Evolutionary conservation across 1,140 invertebrate species (phyloP).

Genomic region (Pentalonia nigronervosa): DNA sequence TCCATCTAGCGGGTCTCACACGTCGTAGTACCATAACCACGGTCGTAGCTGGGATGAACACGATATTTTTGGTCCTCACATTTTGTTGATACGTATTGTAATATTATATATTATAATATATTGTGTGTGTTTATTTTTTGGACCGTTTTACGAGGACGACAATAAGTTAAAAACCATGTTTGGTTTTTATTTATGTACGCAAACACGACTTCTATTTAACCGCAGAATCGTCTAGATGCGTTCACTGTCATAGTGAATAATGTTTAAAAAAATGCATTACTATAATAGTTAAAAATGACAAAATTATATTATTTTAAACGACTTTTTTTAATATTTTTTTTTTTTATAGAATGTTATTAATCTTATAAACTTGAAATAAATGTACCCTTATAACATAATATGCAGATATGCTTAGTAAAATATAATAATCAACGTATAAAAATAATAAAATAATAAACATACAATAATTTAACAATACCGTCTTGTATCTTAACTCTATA

Average conservation of each 20-base stretch:
- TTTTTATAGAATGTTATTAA: neutral
- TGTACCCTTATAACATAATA: neutral
- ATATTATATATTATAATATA: neutral
- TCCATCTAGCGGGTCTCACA: neutral
- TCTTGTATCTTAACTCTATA: neutral
- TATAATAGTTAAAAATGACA: neutral
- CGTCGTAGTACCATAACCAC: constrained; percentile 16
- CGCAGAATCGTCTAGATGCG: neutral
- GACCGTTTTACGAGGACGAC: neutral
- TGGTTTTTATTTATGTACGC: neutral
- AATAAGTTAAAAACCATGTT: neutral
- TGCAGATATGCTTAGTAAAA: neutral
- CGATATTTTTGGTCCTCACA: neutral
- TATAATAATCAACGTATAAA: no score
- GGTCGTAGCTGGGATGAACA: neutral
- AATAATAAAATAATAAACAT: no score
- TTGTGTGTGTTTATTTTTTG: neutral
- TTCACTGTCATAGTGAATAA: neutral
- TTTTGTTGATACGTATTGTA: neutral
- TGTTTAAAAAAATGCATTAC: neutral
- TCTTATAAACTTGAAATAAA: neutral
- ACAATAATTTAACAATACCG: neutral
- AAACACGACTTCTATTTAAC: neutral
- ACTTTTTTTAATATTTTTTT: neutral
- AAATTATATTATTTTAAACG: neutral